Percentiles rank a stretch among this genome's conserved stretches.
phyloP scores from a whole-genome alignment of 2,888 invertebrate genomes.

The Ctena decussata region DNA sequence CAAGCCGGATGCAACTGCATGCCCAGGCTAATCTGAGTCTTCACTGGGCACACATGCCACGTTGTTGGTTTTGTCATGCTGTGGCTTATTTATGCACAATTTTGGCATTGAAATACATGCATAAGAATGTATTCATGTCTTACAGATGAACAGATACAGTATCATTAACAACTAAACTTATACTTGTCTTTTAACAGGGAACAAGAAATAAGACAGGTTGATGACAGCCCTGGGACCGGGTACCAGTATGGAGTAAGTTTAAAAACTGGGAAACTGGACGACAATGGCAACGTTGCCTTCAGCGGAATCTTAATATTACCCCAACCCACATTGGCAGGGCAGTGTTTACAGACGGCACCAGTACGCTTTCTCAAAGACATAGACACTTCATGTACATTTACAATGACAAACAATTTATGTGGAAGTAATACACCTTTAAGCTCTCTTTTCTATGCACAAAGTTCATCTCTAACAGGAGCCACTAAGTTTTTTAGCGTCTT shows the following conservation, averaged over 20 bases:
- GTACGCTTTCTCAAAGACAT: conserved; percentile 78
- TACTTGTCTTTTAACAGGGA: conserved; percentile 64
- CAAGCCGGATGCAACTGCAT: no score
- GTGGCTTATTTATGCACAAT: no score
- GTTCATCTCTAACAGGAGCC: conserved; percentile 66
- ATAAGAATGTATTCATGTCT: no score
- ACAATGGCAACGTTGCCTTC: background rate
- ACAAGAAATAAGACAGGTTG: conserved; percentile 53
- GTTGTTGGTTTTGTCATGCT: no score
- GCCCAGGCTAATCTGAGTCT: no score
- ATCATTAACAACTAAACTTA: no score
- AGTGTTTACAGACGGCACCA: conserved; percentile 78
- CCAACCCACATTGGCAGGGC: conserved; percentile 73
- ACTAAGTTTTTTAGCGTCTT: conserved; percentile 59
- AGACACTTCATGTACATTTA: conserved; percentile 70
- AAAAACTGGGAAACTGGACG: conserved; percentile 48
- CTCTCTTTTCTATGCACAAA: conserved; percentile 75
- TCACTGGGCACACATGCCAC: no score
- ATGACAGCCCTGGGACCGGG: conserved; percentile 26
- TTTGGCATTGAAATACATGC: no score
- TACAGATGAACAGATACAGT: no score
- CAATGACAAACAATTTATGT: conserved; percentile 71
- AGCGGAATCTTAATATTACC: conserved; percentile 78
- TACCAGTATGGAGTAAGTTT: conserved; percentile 74
- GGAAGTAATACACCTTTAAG: conserved; percentile 72